A percentile compares a stretch with the other conserved stretches of the same genome.
Conservation (phyloP, 2,797 vertebrate genomes). For the Poecilia gillii region DNA sequence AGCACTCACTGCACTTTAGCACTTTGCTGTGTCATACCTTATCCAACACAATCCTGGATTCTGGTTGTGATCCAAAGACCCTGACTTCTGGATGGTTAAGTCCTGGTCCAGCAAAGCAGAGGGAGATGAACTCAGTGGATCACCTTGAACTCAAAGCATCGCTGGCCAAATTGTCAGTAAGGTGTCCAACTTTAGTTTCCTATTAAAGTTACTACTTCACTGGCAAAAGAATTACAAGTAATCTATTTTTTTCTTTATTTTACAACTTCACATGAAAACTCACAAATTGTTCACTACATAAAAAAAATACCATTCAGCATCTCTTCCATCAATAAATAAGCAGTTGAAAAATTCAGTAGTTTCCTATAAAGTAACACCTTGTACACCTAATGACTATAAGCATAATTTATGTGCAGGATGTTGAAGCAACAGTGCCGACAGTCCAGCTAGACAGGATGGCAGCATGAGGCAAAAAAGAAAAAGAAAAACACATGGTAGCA, state of each 20-base stretch:
- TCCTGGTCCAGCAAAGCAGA: conserved; percentile 95
- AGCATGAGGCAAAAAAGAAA: conserved; percentile 28
- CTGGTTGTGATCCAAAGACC: conserved; percentile 95
- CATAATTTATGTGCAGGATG: conserved; percentile 16
- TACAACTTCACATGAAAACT: conserved; percentile 5
- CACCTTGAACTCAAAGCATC: conserved; percentile 73
- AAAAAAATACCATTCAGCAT: background rate
- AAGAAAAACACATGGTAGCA: conserved; percentile 7
- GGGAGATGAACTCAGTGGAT: conserved; percentile 93
- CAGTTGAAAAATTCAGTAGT: conserved; percentile 4
- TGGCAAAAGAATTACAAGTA: conserved; percentile 18
- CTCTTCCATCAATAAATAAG: background rate
- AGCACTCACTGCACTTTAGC: conserved; percentile 88
- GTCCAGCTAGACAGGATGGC: conserved; percentile 61
- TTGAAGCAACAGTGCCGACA: conserved; percentile 87
- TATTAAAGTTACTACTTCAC: conserved; percentile 24
- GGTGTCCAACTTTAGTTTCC: conserved; percentile 19
- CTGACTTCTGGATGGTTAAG: conserved; percentile 96
- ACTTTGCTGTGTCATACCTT: conserved; percentile 93
- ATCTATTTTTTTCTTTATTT: conserved; percentile 5
- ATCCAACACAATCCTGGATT: conserved; percentile 98
- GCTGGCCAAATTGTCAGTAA: conserved; percentile 35
- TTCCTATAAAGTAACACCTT: conserved; percentile 10
- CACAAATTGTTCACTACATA: background rate
- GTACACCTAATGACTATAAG: conserved; percentile 7